These are phyloP conservation scores for Lophius americanus DNA, from an alignment of 2,797 vertebrate species.

Conservation along the genomic window DNA sequence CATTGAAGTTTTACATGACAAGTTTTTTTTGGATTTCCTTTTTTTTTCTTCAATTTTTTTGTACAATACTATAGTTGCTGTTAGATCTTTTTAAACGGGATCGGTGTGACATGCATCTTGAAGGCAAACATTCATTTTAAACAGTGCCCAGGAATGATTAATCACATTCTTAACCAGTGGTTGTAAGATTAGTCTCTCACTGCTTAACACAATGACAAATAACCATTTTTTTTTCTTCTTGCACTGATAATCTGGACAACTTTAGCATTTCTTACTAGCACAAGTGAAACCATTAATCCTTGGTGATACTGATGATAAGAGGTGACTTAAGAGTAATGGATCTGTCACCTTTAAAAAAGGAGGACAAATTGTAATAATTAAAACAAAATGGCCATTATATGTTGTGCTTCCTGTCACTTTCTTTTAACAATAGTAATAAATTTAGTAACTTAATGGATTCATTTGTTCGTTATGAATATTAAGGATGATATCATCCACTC, in stretches of 20 bases:
- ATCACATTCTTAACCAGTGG: slow-evolving; percentile 83
- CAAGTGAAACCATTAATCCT: slow-evolving; percentile 99
- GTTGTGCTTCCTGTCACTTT: slow-evolving; percentile 67
- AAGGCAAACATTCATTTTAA: slow-evolving; percentile 34
- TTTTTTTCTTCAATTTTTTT: slow-evolving; percentile 8
- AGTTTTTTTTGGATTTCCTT: not conserved
- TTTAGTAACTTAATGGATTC: slow-evolving; percentile 37
- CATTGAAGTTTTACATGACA: not conserved
- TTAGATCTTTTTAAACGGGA: slow-evolving; percentile 19
- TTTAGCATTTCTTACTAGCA: slow-evolving; percentile 97
- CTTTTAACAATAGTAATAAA: slow-evolving; percentile 83
- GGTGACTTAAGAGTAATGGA: slow-evolving; percentile 98
- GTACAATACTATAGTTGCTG: slow-evolving; percentile 3
- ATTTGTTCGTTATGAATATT: slow-evolving; percentile 29
- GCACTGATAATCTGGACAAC: slow-evolving; percentile 99
- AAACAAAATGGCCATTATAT: slow-evolving; percentile 96
- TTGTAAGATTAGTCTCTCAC: slow-evolving; percentile 90
- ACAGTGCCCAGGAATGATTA: slow-evolving; percentile 86
- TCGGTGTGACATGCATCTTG: slow-evolving; percentile 25
- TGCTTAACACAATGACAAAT: slow-evolving; percentile 98
- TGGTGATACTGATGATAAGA: slow-evolving; percentile 95
- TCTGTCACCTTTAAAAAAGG: slow-evolving; percentile 89
- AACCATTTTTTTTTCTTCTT: slow-evolving; percentile 99
- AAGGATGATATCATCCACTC: slow-evolving; percentile 1
- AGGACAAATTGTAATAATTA: slow-evolving; percentile 97